Evolutionary conservation across 2,888 invertebrate species (phyloP).

Genomic region (Geophilus truncorum): DNA sequence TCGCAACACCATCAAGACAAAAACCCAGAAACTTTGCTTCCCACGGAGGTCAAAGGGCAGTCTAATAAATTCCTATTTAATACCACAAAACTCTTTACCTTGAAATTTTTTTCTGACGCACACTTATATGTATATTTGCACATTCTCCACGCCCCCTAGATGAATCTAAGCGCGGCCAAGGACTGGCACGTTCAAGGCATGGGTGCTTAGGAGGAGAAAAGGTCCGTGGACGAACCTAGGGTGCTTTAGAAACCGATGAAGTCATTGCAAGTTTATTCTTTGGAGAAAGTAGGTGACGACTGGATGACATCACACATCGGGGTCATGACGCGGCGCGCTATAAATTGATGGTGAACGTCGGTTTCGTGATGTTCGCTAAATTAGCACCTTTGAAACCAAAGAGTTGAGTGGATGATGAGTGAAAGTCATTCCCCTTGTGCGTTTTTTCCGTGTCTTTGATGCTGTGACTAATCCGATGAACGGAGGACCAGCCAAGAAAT

Average conservation of each 20-base stretch:
- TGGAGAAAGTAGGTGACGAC: background rate
- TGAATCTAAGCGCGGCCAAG: background rate
- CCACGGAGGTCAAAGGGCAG: too few relatives aligned
- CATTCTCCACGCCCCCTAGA: too few relatives aligned
- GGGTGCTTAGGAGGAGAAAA: background rate
- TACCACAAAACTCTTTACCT: too few relatives aligned
- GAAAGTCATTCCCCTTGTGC: background rate
- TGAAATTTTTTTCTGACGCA: too few relatives aligned
- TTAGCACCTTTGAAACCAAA: background rate
- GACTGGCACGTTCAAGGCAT: background rate
- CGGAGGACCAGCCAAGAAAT: background rate
- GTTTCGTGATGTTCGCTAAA: background rate
- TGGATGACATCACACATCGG: background rate
- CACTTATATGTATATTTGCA: too few relatives aligned
- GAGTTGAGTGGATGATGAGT: background rate
- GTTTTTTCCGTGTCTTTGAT: background rate
- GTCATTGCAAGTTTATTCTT: background rate
- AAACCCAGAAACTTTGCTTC: too few relatives aligned
- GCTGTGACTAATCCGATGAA: background rate
- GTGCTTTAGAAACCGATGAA: background rate
- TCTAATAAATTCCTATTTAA: too few relatives aligned
- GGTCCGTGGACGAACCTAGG: background rate
- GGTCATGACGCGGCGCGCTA: background rate
- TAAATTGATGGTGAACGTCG: background rate
- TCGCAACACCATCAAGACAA: too few relatives aligned